Percentiles rank a stretch among this genome's conserved stretches.
Evolutionary conservation across 2,797 vertebrate species (phyloP).

Genomic region (Leuciscus waleckii): DNA sequence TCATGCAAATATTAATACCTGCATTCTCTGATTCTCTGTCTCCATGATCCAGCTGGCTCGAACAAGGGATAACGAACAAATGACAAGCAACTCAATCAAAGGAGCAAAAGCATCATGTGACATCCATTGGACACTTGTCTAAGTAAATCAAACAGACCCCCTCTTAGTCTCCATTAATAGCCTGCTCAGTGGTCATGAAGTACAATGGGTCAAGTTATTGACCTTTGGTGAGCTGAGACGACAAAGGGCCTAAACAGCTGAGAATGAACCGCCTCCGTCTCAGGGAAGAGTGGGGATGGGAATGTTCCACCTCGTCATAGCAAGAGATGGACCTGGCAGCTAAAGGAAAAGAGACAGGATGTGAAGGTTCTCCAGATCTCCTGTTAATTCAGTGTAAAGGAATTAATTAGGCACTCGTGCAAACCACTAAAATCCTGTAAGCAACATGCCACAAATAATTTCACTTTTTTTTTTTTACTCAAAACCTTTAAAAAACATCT

Average conservation of each 20-base stretch:
- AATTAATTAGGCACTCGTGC: slow-evolving; percentile 3
- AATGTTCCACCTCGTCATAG: slow-evolving; percentile 42
- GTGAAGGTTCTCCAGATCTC: slow-evolving; percentile 9
- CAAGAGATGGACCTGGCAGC: not conserved
- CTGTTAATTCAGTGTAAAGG: not conserved
- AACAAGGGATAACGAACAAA: not conserved
- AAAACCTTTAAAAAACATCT: not conserved
- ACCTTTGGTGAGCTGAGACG: slow-evolving; percentile 41
- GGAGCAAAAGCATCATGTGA: slow-evolving; percentile 15
- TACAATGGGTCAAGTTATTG: slow-evolving; percentile 51
- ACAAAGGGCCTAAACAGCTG: slow-evolving; percentile 58
- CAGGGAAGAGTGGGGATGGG: slow-evolving; percentile 18
- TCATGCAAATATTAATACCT: not conserved
- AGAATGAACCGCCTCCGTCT: slow-evolving; percentile 50
- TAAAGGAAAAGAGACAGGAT: slow-evolving; percentile 11
- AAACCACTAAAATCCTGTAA: not conserved
- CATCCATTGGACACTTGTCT: not conserved
- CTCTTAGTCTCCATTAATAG: slow-evolving; percentile 38
- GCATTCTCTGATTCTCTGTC: not conserved
- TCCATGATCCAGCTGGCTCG: slow-evolving; percentile 1
- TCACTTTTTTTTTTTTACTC: not conserved
- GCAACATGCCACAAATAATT: not conserved
- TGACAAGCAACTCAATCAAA: slow-evolving; percentile 26
- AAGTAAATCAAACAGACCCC: slow-evolving; percentile 27
- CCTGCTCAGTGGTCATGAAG: slow-evolving; percentile 34